Base-by-base conservation (phyloP, 2,888 invertebrate genomes). In the Ceraclea dissimilis region DNA sequence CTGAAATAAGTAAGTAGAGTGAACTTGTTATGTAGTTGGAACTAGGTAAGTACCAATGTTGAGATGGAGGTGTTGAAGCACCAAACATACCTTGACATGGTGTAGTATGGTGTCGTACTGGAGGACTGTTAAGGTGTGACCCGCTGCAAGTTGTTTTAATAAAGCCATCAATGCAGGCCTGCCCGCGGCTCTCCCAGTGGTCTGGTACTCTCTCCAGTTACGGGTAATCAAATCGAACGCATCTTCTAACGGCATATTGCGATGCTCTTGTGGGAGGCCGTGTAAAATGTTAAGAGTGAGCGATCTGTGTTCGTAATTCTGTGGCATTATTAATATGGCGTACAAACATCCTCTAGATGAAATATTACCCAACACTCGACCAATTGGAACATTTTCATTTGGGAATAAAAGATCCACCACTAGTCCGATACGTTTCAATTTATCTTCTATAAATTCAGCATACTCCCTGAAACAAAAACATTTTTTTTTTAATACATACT, bases 221-320 rank as follows among this genome's bases (percentile, higher is more conserved):
- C 86, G 80, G 8, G 83, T 81, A 26, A 96, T 78, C 60, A 95
- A 76, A 62, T 81, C 81, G 57, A 95, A 75, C 0, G 95, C 93
- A 71, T 95, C 94, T 55, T 96, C 94, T 39, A 94, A 69, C 0
- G 94, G 94, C 93, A 96, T 96, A 74, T 96, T 95, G 64, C 96
- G 85, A 72, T 96, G 96, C 69, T 95, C 96, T 83, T 92, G 90
- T 0, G 93, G 92, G 63, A 91, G 74, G 18, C 94, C 95, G 72
- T 94, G 92, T 17, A 96, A 75, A 63, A 96, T 90, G 63, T 93
- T 93, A 13, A 96, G 78, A 1, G 94, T 96, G 49, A 95, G 75
- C 61, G 93, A 93, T 64, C 86, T 82, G 65, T 91, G 85, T 63
- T 89, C 86, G 68, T 91, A 90, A 69, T 96, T 93, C 66, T 87